Evolutionary conservation across 2,797 vertebrate species (phyloP).

Genomic region (Adelosebastes latens): DNA sequence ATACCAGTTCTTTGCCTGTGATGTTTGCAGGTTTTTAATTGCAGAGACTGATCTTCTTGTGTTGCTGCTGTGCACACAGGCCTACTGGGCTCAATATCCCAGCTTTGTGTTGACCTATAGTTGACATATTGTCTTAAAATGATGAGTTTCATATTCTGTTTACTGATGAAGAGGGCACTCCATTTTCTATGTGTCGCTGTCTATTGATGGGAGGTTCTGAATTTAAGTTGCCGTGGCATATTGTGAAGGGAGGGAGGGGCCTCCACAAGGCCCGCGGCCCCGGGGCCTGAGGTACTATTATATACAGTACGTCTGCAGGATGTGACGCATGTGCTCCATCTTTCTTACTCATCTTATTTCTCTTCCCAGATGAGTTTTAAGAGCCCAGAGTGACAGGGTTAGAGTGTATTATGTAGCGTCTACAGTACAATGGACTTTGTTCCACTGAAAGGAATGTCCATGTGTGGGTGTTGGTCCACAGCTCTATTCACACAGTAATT

Average conservation of each 20-base stretch:
- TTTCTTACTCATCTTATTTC: neutral
- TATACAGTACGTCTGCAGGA: constrained; percentile 4
- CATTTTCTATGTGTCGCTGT: no score
- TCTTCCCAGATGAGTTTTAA: neutral
- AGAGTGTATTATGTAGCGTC: neutral
- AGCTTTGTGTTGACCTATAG: no score
- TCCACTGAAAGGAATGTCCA: neutral
- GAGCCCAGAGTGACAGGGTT: neutral
- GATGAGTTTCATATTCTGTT: no score
- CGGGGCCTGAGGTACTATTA: no score
- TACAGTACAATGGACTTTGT: neutral
- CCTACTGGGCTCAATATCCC: no score
- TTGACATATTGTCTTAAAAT: no score
- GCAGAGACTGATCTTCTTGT: no score
- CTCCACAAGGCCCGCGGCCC: no score
- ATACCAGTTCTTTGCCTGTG: no score
- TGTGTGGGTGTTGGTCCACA: neutral
- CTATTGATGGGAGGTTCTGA: neutral
- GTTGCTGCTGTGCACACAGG: no score
- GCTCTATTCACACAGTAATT: neutral
- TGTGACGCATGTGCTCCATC: constrained; percentile 9
- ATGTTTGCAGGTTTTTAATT: no score
- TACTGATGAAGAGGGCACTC: no score
- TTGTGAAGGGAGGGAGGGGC: neutral
- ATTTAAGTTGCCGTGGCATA: neutral